Conservation (phyloP, 2,113 vertebrate genomes). For the rabbit (Oryctolagus cuniculus) region DNA sequence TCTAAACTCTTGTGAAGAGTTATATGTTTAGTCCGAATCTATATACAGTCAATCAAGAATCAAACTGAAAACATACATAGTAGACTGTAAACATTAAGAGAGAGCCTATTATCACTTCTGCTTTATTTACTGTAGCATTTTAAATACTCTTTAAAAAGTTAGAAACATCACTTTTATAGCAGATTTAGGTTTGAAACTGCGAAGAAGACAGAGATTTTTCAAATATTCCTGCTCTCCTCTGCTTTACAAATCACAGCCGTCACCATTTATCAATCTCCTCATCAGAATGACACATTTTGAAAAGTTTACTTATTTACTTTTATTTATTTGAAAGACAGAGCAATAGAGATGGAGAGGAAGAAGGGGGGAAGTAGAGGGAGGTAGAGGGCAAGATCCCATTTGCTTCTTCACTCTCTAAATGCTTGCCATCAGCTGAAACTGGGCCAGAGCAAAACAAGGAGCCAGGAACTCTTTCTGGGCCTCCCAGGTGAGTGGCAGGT, state of each 20-base stretch:
- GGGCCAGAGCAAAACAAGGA: no score
- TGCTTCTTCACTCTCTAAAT: no score
- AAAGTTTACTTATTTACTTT: no score
- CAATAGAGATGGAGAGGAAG: no score
- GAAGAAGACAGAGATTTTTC: not conserved
- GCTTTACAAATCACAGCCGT: not conserved
- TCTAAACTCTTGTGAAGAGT: conserved; percentile 26
- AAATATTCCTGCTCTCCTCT: no score
- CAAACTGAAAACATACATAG: not conserved
- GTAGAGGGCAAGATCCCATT: no score
- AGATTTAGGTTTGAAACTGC: not conserved
- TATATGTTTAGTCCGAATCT: conserved; percentile 18
- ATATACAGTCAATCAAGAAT: not conserved
- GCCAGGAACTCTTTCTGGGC: no score
- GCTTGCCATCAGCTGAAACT: no score
- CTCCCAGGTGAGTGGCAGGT: no score
- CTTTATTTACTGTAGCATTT: not conserved
- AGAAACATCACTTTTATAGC: not conserved
- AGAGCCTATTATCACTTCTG: not conserved
- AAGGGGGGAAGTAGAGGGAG: no score
- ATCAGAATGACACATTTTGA: not conserved
- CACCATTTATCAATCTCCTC: not conserved
- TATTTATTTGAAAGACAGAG: no score
- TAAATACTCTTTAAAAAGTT: not conserved
- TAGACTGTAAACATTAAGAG: not conserved